Evolutionary conservation across 2,888 invertebrate genomes (phyloP).

Genomic region (Nycteola revayana): DNA sequence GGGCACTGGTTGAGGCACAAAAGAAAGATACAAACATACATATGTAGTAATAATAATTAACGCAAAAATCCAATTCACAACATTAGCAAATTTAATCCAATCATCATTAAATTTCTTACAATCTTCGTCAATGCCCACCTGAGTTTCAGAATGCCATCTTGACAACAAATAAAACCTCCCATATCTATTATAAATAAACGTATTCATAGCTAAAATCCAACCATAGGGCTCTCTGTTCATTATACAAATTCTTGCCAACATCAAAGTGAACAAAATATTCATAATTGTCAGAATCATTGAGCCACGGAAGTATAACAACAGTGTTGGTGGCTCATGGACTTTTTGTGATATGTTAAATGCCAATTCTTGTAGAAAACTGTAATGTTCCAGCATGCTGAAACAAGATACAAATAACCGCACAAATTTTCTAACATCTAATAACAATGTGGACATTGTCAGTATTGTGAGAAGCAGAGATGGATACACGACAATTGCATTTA

Average conservation of each 20-base stretch:
- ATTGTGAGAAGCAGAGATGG: slow-evolving; percentile 39
- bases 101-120: slow-evolving; percentile 14
- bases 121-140: slow-evolving; percentile 2
- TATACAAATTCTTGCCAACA: slow-evolving; percentile 31
- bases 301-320: slow-evolving; percentile 42
- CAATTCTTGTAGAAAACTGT: slow-evolving; percentile 32
- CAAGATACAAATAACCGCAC: slow-evolving; percentile 34
- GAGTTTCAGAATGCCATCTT: slow-evolving; percentile 27
- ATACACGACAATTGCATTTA: slow-evolving; percentile 39
- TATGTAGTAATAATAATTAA: slow-evolving; percentile 30
- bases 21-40: slow-evolving; percentile 30
- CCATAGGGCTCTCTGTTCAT: slow-evolving; percentile 18
- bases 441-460: slow-evolving; percentile 33
- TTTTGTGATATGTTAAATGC: slow-evolving; percentile 35
- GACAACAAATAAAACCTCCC: slow-evolving; percentile 33
- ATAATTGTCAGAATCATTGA: slow-evolving; percentile 40
- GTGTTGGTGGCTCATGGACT: slow-evolving; percentile 33
- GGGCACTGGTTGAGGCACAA: slow-evolving; percentile 36
- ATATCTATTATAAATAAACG: slow-evolving; percentile 26
- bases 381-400: slow-evolving; percentile 45
- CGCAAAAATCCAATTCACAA: slow-evolving; percentile 34
- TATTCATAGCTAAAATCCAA: slow-evolving; percentile 34
- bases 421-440: slow-evolving; percentile 35
- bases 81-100: slow-evolving; percentile 42
- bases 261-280: slow-evolving; percentile 31